Percentiles rank a stretch among this genome's conserved stretches.
These are phyloP conservation scores for Agonopterix arenella DNA, from an alignment of 2,888 invertebrate genomes.

Conservation along the genomic window DNA sequence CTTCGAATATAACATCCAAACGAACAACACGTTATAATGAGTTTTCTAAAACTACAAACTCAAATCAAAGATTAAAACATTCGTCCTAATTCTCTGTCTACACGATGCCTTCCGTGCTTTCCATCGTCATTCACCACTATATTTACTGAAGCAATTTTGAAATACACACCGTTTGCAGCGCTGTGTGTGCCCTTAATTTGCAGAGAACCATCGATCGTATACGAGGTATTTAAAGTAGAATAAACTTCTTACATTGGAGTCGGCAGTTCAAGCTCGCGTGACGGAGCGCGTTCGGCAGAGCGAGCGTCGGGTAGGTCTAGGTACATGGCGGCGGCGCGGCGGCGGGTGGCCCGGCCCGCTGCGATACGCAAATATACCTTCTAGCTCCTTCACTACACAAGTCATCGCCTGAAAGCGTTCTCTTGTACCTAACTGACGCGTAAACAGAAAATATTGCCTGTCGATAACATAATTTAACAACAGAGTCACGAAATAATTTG, in stretches of 20 bases:
- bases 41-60: too few relatives aligned
- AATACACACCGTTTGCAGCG: constrained; percentile 11
- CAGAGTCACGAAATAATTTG: constrained; percentile 44
- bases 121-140: neutral
- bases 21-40: too few relatives aligned
- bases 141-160: constrained; percentile 1
- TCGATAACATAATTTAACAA: constrained; percentile 48
- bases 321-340: constrained; percentile 12
- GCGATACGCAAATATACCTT: constrained; percentile 64
- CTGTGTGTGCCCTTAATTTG: constrained; percentile 30
- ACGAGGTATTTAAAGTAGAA: constrained; percentile 51
- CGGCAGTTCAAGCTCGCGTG: constrained; percentile 40
- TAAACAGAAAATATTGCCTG: constrained; percentile 58
- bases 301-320: constrained; percentile 16
- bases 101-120: too few relatives aligned
- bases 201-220: constrained; percentile 41
- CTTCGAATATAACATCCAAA: too few relatives aligned
- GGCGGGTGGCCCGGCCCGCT: constrained; percentile 22
- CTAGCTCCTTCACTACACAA: constrained; percentile 46
- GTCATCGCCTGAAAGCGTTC: constrained; percentile 68
- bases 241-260: constrained; percentile 46
- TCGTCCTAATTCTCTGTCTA: too few relatives aligned
- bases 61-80: too few relatives aligned
- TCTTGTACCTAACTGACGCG: constrained; percentile 51
- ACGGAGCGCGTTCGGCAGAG: constrained; percentile 34